Percentiles rank a stretch among this genome's conserved stretches.
Evolutionary conservation across 2,888 invertebrate species (phyloP).

Genomic region (Epinotia brunnichana): DNA sequence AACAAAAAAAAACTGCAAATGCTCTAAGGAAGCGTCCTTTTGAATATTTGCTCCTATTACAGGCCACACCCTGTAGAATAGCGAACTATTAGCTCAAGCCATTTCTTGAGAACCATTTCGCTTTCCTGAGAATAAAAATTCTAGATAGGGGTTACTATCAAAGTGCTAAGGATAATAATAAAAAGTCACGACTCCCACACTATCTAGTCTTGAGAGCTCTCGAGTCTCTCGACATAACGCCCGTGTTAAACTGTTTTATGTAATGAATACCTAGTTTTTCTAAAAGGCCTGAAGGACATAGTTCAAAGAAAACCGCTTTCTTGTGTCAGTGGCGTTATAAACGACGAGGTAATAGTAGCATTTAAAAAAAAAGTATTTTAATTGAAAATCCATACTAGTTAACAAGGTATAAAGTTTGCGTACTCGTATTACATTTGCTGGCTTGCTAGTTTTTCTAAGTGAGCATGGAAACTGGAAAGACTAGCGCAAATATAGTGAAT

Average conservation of each 20-base stretch:
- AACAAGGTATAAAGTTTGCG: not conserved
- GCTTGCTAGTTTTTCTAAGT: too few relatives aligned
- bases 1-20: too few relatives aligned
- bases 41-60: too few relatives aligned
- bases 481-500: too few relatives aligned
- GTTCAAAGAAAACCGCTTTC: not conserved
- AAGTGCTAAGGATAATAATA: constrained; percentile 29
- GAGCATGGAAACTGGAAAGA: too few relatives aligned
- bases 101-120: constrained; percentile 9
- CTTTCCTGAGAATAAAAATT: constrained; percentile 30
- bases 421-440: not conserved
- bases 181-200: constrained; percentile 29
- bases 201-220: constrained; percentile 17
- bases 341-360: not conserved
- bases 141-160: constrained; percentile 16
- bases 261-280: constrained; percentile 11
- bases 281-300: constrained; percentile 1
- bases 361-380: too few relatives aligned
- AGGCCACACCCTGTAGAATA: too few relatives aligned
- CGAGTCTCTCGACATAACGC: constrained; percentile 16
- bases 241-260: constrained; percentile 17
- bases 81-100: constrained; percentile 10
- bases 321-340: not conserved
- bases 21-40: too few relatives aligned
- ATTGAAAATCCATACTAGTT: not conserved